phyloP scores from a whole-genome alignment of 2,888 invertebrate species.

The Taenaris catops region DNA sequence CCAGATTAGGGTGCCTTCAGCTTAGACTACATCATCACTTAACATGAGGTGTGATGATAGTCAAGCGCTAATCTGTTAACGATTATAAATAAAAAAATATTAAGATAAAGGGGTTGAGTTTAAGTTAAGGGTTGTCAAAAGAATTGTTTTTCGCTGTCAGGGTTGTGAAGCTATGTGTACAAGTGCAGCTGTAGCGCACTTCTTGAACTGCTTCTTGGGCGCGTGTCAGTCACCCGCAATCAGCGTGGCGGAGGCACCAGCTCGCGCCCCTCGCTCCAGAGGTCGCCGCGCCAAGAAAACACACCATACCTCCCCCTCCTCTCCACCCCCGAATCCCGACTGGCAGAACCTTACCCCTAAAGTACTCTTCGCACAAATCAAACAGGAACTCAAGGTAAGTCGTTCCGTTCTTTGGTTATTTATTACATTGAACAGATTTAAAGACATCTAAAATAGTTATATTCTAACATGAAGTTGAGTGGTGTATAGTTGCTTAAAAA shows the following conservation, averaged over 20 bases:
- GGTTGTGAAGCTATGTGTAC: conserved; percentile 94
- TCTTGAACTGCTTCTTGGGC: conserved; percentile 96
- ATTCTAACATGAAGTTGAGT: too few species aligned
- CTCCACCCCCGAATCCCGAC: conserved; percentile 71
- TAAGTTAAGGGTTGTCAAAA: too few species aligned
- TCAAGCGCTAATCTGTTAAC: too few species aligned
- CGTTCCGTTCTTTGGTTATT: too few species aligned
- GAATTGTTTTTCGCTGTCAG: conserved; percentile 41
- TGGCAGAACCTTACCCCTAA: conserved; percentile 95
- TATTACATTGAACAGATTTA: too few species aligned
- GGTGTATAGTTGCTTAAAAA: too few species aligned
- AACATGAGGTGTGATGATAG: too few species aligned
- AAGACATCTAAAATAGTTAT: too few species aligned
- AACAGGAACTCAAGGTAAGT: conserved; percentile 83
- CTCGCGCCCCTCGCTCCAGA: conserved; percentile 58
- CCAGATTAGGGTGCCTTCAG: too few species aligned
- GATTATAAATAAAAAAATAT: too few species aligned
- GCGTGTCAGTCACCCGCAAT: conserved; percentile 81
- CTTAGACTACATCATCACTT: too few species aligned
- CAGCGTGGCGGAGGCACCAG: conserved; percentile 43
- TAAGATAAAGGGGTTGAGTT: too few species aligned
- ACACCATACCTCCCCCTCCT: conserved; percentile 32
- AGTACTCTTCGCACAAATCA: conserved; percentile 93
- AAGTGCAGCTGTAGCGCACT: conserved; percentile 95
- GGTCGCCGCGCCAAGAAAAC: conserved; percentile 38